phyloP scores from a whole-genome alignment of 2,113 vertebrate species.

The Columba janthina region DNA sequence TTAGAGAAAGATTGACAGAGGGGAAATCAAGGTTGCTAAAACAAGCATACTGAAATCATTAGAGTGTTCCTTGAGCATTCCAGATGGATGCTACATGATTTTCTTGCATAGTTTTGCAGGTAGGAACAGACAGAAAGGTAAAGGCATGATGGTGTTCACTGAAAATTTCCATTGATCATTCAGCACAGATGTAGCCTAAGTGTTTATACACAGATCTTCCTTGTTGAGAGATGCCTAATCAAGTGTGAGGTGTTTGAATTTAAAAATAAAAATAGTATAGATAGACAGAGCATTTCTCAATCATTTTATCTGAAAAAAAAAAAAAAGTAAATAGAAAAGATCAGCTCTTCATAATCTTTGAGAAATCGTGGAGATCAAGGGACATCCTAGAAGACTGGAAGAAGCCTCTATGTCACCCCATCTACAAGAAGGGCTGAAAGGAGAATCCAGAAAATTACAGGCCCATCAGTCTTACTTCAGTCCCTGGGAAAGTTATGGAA shows the following conservation, averaged over 20 bases:
- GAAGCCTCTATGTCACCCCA: no score
- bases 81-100: not conserved
- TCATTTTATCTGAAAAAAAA: not conserved
- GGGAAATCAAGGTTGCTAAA: not conserved
- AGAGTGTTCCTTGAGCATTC: not conserved
- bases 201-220: not conserved
- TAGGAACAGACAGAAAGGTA: not conserved
- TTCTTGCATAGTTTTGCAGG: not conserved
- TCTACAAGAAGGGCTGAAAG: no score
- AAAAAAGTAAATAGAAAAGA: no score
- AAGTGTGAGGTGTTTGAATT: not conserved
- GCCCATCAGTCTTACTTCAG: no score
- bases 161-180: not conserved
- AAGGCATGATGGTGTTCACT: not conserved
- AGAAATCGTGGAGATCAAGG: no score
- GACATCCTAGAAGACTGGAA: no score
- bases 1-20: not conserved
- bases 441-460: no score
- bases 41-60: not conserved
- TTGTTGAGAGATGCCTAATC: not conserved
- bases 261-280: not conserved
- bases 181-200: not conserved
- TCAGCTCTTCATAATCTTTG: no score
- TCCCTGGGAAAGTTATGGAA: no score
- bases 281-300: not conserved